These are phyloP conservation scores for Seira musarum DNA, from an alignment of 2,888 invertebrate species.

Conservation along the genomic window DNA sequence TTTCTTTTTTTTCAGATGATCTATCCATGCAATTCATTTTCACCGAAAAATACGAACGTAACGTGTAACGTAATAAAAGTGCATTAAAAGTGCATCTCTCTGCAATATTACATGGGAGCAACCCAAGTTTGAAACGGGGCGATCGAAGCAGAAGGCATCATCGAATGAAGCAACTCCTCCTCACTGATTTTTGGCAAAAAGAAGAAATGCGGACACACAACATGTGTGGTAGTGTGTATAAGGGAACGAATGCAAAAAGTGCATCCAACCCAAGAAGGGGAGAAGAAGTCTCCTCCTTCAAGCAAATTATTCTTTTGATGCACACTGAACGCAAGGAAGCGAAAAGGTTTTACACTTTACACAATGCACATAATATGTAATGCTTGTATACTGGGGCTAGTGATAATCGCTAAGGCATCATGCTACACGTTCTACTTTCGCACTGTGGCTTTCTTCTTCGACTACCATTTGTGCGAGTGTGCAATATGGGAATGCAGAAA, in stretches of 20 bases:
- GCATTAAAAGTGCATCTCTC: conserved; percentile 7
- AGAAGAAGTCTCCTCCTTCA: conserved; percentile 25
- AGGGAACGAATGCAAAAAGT: conserved; percentile 26
- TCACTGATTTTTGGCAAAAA: background rate
- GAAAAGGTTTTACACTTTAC: background rate
- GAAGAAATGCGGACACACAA: background rate
- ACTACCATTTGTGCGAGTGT: background rate
- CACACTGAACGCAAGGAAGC: background rate
- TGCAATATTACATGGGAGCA: background rate
- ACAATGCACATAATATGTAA: background rate
- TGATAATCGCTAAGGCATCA: too few species aligned
- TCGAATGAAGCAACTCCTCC: conserved; percentile 5
- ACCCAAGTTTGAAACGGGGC: too few species aligned
- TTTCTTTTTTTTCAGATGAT: background rate
- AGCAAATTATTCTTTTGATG: conserved; percentile 6
- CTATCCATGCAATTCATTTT: background rate
- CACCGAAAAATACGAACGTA: background rate
- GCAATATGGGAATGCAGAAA: background rate
- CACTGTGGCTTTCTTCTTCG: background rate
- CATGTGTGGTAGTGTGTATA: conserved; percentile 13
- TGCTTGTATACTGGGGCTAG: too few species aligned
- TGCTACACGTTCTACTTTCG: background rate
- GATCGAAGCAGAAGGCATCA: too few species aligned
- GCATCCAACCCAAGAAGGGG: conserved; percentile 25
- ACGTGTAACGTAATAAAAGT: too few species aligned